Evolutionary conservation across 2,888 invertebrate species (phyloP).

Genomic region (Brachynemurus nebulosus): DNA sequence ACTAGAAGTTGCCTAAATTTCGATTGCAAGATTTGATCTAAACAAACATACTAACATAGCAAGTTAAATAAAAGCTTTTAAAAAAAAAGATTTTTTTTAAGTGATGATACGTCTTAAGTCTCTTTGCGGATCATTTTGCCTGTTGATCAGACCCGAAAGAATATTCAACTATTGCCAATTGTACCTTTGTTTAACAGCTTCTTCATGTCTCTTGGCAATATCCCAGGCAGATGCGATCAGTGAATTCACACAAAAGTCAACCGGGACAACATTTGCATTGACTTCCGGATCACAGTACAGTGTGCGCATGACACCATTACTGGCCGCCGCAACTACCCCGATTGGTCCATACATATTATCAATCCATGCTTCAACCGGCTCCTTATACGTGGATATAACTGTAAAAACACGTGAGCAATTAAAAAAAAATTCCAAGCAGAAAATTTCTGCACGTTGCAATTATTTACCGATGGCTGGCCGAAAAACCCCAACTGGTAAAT

Average conservation of each 20-base stretch:
- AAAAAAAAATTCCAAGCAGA: conserved; percentile 6
- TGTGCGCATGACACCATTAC: conserved; percentile 60
- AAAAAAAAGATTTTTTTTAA: too few species aligned
- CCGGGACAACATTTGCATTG: conserved; percentile 63
- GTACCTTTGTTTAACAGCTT: conserved; percentile 2
- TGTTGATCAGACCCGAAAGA: background rate
- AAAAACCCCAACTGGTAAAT: conserved; percentile 69
- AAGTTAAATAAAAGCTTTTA: too few species aligned
- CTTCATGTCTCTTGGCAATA: conserved; percentile 32
- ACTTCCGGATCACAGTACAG: conserved; percentile 54
- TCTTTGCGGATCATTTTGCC: too few species aligned
- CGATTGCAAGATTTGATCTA: too few species aligned
- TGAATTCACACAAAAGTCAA: conserved; percentile 70
- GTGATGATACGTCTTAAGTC: too few species aligned
- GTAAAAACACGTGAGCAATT: conserved; percentile 15
- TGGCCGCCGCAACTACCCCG: conserved; percentile 55
- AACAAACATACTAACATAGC: too few species aligned
- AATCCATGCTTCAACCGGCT: conserved; percentile 73
- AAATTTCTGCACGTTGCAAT: background rate
- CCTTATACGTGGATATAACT: conserved; percentile 54
- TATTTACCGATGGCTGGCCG: conserved; percentile 68
- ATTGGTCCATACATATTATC: conserved; percentile 86
- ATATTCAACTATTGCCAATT: background rate
- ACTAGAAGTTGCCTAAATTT: too few species aligned
- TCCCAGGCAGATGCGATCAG: conserved; percentile 68